Evolutionary conservation across 2,113 vertebrate genomes (phyloP).

Genomic region (Pseudorectes ferrugineus): DNA sequence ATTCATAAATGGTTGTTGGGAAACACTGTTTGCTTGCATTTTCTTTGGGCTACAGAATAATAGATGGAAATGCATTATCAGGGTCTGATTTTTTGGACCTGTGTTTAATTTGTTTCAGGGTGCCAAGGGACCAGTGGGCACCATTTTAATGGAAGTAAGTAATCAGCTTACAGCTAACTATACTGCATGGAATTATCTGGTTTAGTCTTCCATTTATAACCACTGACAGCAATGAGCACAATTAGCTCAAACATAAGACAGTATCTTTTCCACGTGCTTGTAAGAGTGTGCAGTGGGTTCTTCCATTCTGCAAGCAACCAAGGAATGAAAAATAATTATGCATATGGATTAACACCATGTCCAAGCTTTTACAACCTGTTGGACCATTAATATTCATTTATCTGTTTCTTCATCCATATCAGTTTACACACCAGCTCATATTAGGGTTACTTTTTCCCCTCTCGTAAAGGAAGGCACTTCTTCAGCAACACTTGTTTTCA

Average conservation of each 20-base stretch:
- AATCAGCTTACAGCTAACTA: not conserved
- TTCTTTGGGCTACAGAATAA: not conserved
- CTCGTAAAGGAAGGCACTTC: not conserved
- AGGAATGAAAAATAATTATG: not conserved
- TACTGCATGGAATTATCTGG: not conserved
- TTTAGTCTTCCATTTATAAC: not conserved
- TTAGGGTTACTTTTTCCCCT: not conserved
- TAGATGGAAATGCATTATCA: not conserved
- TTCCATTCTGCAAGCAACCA: not conserved
- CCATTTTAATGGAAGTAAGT: constrained; percentile 72
- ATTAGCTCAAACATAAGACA: not conserved
- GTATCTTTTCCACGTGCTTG: not conserved
- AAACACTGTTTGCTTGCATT: not conserved
- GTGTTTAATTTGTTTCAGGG: constrained; percentile 72
- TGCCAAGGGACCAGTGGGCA: constrained; percentile 71
- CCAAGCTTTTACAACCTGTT: not conserved
- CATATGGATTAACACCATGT: not conserved
- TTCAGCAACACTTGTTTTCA: not conserved
- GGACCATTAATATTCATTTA: not conserved
- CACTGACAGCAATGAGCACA: not conserved
- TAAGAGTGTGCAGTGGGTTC: not conserved
- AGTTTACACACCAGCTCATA: not conserved
- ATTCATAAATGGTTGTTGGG: not conserved
- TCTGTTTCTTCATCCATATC: not conserved
- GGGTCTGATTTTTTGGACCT: not conserved